Evolutionary conservation across 1,140 invertebrate species (phyloP), one percentile per base, ranked within the genome.

Genomic region (Heliconius melpomene): DNA sequence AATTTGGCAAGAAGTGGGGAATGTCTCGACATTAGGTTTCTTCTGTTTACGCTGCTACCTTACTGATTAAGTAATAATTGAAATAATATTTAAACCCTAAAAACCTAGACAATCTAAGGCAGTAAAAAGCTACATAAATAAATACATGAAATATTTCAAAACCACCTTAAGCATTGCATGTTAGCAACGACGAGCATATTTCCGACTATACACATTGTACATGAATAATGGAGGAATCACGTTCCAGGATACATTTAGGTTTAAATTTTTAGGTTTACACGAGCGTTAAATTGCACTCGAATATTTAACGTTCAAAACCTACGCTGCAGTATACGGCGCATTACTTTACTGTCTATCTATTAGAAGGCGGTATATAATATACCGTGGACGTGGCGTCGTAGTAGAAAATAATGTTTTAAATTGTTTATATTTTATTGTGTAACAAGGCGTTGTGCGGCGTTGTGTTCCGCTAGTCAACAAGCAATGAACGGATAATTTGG

Each of bases 211-310:
- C 75, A 79, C 60, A 66, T 66, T 66, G 26, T 66, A 66, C 74
- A 79, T 75, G 78, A 66, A 70, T 79, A 79, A 79, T 75, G 78
- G 40, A 75, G 26, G 78, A 71, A 75, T 79, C 78, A 74, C 75
- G 78, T 79, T 79, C 60, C 20, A 40, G 26, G 66, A 26, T 46
- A 72, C 72, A 74, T 79, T 71, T 75, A 75, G 40, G 38, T 79
- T 60, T 29, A 79, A 70, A 70, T 38, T 71, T 60, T 72, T 79
- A 79, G 40, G n/a, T 71, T 78, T 60, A 79, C 60, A 66, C 57
- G 36, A 79, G 18, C 40, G 36, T 52, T 74, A 74, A 57, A 32
- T 29, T 60, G 52, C 23, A 79, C 73, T 78, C 32, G 26, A 78
- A 78, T 60, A 79, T 50, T 66, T 66, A 66, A 66, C 60, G 60